Evolutionary conservation across 1,140 invertebrate genomes (phyloP).

Genomic region (Drosophila nigrodunni): DNA sequence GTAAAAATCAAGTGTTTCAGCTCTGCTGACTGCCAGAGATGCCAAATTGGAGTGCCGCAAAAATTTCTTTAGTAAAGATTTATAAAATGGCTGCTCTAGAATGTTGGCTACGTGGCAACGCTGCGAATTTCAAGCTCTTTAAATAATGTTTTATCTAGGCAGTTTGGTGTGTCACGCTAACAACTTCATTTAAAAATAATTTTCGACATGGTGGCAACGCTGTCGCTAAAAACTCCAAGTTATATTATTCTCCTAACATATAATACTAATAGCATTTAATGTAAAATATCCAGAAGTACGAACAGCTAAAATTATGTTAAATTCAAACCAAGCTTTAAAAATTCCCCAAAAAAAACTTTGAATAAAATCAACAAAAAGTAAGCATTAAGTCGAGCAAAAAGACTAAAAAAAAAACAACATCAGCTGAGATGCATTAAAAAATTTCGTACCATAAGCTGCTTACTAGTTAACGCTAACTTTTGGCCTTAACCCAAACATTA

Average conservation of each 20-base stretch:
- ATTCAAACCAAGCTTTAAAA: no score
- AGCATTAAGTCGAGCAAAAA: background rate
- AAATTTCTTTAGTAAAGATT: background rate
- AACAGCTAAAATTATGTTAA: no score
- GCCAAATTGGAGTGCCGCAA: background rate
- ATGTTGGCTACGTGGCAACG: background rate
- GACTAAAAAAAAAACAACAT: background rate
- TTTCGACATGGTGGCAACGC: no score
- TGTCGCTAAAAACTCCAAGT: no score
- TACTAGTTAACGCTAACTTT: background rate
- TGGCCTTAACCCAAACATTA: background rate
- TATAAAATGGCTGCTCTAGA: background rate
- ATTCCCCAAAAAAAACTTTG: no score
- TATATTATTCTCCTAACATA: no score
- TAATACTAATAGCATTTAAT: no score
- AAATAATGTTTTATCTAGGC: no score
- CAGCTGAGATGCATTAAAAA: background rate
- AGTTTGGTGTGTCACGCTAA: no score
- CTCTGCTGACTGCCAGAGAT: background rate
- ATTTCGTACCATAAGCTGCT: background rate
- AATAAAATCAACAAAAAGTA: background rate
- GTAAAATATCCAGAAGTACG: no score
- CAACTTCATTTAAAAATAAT: no score
- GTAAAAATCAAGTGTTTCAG: conserved; percentile 16
- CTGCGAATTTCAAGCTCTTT: no score